Base-by-base conservation (phyloP, 2,797 vertebrate genomes). In the Adrianichthys oophorus region DNA sequence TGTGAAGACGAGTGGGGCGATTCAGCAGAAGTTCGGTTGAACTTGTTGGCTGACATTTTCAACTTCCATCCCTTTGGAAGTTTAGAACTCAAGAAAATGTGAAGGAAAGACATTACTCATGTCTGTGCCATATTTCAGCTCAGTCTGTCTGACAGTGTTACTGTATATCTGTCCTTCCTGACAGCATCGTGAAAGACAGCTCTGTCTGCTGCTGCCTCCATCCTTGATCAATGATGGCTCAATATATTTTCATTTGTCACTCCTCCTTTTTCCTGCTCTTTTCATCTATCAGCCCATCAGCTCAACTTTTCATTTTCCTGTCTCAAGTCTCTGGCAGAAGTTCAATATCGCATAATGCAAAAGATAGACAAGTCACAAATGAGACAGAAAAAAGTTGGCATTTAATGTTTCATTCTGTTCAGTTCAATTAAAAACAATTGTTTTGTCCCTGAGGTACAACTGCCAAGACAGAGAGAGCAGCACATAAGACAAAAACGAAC, bases 241-340 rank as follows among this genome's bases (percentile, higher is more conserved):
- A 60, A 52, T 50, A 58, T 68, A 49, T 24, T 54, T 69, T 59
- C 55, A 70, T 68, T 62, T 59, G 47, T 65, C 63, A 70, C 51
- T 56, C 60, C n/a, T 63, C 52, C 21, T 17, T 49, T 41, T 46
- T 55, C 41, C 61, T 45, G 53, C 64, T 56, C 15, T 47, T 51
- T 65, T 44, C 56, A 18, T 67, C 72, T 21, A 66, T 68, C 56
- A 41, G 47, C 59, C 51, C 62, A 57, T 63, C 15, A 59, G 70
- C 71, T 72, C 57, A 45, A 48, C 19, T 71, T 78, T 68, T 56
- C 23, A 43, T 14, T 23, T 24, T 37, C 45, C 56, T 43, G 45
- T 74, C 65, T 62, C 65, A 47, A 49, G 29, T 45, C 6, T 64
- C 59, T 52, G 62, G 68, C 62, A 62, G 32, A 37, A 37, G 32